Conservation (phyloP, 2,113 vertebrate genomes). For the Pelodiscus sinensis region DNA sequence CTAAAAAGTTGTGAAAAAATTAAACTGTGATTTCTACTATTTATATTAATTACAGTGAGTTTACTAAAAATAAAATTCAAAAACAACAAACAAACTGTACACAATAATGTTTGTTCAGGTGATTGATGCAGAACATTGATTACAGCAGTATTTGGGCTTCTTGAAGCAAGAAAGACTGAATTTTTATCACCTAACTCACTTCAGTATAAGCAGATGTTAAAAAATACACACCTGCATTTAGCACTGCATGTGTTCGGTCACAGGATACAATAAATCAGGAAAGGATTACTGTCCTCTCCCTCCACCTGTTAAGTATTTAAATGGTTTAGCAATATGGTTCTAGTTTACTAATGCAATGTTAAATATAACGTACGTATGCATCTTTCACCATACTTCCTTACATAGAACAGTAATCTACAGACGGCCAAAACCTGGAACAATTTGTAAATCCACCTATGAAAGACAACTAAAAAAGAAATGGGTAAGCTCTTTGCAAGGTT, state of each 20-base stretch:
- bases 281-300: slow-evolving; percentile 34
- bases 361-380: not conserved
- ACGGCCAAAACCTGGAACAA: slow-evolving; percentile 28
- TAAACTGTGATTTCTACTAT: not conserved
- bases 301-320: slow-evolving; percentile 40
- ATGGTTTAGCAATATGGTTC: slow-evolving; percentile 54
- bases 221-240: not conserved
- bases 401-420: slow-evolving; percentile 4
- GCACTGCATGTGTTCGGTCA: not conserved
- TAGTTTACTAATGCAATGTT: not conserved
- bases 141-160: not conserved
- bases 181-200: not conserved
- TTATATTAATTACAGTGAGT: not conserved
- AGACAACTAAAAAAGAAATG: slow-evolving; percentile 28
- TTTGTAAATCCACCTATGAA: slow-evolving; percentile 60
- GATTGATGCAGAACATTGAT: not conserved
- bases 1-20: not conserved
- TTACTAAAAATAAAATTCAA: not conserved
- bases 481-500: slow-evolving; percentile 37
- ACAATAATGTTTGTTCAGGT: not conserved
- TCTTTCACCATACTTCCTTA: not conserved
- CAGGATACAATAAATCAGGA: slow-evolving; percentile 8
- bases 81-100: not conserved
- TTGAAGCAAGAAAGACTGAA: not conserved
- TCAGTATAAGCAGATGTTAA: not conserved